Conservation (phyloP, 2,113 vertebrate genomes). For the Camelus dromedarius region DNA sequence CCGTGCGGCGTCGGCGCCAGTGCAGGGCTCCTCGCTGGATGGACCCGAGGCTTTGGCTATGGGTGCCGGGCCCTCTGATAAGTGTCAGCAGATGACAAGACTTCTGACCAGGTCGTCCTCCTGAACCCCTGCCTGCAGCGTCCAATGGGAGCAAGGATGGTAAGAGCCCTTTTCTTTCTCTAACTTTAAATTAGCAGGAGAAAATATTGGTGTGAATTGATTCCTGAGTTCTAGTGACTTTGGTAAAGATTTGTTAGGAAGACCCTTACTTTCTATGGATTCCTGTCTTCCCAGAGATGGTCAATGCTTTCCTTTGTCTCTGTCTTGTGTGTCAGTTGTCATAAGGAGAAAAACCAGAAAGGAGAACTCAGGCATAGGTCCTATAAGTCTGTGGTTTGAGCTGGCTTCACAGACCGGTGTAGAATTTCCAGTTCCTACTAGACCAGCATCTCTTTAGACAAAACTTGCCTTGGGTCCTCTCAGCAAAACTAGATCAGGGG, state of each 20-base stretch:
- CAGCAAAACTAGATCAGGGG: neutral
- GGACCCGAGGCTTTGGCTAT: neutral
- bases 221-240: neutral
- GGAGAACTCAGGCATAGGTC: neutral
- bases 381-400: neutral
- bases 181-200: neutral
- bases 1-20: neutral
- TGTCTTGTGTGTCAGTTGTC: neutral
- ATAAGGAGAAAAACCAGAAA: neutral
- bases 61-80: neutral
- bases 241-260: neutral
- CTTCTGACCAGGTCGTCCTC: fast-evolving
- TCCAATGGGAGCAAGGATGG: neutral
- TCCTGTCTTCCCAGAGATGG: neutral
- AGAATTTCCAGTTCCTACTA: too few species aligned
- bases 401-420: neutral
- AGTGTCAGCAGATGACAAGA: neutral
- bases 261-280: neutral
- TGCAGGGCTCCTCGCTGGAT: neutral
- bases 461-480: neutral
- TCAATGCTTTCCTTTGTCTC: neutral
- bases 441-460: neutral
- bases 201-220: too few species aligned
- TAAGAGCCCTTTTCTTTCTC: neutral
- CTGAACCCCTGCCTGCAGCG: neutral